These are phyloP conservation scores for Herpetotheres cachinnans DNA, from an alignment of 2,113 vertebrate species.

Conservation along the genomic window DNA sequence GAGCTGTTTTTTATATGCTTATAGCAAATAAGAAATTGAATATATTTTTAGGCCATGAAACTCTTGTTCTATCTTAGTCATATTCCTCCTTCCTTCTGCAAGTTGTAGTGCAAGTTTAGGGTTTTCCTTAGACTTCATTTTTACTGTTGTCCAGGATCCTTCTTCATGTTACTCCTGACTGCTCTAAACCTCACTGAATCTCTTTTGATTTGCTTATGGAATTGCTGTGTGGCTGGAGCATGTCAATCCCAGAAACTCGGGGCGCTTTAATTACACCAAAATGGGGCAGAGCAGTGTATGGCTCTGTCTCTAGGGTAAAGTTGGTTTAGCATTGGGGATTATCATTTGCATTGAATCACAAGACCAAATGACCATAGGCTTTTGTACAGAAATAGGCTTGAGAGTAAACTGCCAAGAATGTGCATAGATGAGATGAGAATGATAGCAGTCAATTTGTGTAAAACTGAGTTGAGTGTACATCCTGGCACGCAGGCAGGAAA, in stretches of 20 bases:
- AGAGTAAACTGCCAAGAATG: neutral
- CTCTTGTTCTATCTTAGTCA: neutral
- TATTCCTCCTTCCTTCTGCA: neutral
- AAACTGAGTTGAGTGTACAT: neutral
- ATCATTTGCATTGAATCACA: neutral
- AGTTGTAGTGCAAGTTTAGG: neutral
- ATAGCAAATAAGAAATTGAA: neutral
- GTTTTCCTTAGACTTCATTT: neutral
- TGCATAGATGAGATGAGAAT: neutral
- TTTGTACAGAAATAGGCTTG: neutral
- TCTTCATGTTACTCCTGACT: neutral
- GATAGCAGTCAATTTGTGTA: neutral
- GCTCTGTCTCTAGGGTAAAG: neutral
- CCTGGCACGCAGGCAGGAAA: neutral
- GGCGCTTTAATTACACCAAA: neutral
- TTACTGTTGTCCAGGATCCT: neutral
- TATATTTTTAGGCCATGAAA: neutral
- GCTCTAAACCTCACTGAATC: neutral
- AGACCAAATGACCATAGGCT: neutral
- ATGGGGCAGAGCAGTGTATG: neutral
- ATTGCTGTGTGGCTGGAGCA: neutral
- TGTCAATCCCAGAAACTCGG: neutral
- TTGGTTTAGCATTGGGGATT: neutral
- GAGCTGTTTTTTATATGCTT: neutral
- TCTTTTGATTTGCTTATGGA: neutral